Percentiles rank a stretch among this genome's conserved stretches.
Conservation (phyloP, 1,140 invertebrate species). For the Papilio aristodemus region DNA sequence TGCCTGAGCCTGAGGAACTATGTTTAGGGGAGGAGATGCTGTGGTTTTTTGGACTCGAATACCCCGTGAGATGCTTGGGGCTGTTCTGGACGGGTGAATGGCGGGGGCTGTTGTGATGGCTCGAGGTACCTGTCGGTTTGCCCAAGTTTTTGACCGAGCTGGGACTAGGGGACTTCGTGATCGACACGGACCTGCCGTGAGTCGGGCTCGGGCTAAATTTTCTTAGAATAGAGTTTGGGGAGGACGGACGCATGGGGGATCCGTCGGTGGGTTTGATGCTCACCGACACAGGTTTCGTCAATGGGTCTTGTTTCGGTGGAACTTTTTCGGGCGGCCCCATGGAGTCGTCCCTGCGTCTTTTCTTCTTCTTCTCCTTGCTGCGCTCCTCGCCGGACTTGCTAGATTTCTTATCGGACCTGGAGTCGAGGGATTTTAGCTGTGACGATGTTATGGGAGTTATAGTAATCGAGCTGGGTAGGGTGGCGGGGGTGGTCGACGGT, state of each 20-base stretch:
- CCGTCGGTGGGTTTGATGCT: slow-evolving; percentile 87
- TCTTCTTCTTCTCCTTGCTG: slow-evolving; percentile 89
- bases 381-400: slow-evolving; percentile 83
- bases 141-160: slow-evolving; percentile 80
- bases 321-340: slow-evolving; percentile 93
- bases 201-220: slow-evolving; percentile 87
- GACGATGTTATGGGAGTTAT: slow-evolving; percentile 89
- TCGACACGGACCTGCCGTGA: slow-evolving; percentile 81
- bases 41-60: slow-evolving; percentile 85
- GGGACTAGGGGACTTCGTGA: slow-evolving; percentile 80
- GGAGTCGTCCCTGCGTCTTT: slow-evolving; percentile 88
- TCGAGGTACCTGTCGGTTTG: slow-evolving; percentile 81
- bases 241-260: slow-evolving; percentile 82
- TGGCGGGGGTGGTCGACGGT: slow-evolving; percentile 82
- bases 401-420: slow-evolving; percentile 84
- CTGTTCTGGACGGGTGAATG: slow-evolving; percentile 89
- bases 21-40: slow-evolving; percentile 89
- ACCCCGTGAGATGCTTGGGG: slow-evolving; percentile 85
- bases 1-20: slow-evolving; percentile 86
- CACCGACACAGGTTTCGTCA: slow-evolving; percentile 87
- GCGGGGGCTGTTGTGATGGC: slow-evolving; percentile 85
- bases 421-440: slow-evolving; percentile 82
- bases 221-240: slow-evolving; percentile 83
- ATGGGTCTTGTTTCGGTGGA: slow-evolving; percentile 85
- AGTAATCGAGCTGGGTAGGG: slow-evolving; percentile 88